Conservation (phyloP, 2,113 vertebrate genomes). For the Odocoileus virginianus region DNA sequence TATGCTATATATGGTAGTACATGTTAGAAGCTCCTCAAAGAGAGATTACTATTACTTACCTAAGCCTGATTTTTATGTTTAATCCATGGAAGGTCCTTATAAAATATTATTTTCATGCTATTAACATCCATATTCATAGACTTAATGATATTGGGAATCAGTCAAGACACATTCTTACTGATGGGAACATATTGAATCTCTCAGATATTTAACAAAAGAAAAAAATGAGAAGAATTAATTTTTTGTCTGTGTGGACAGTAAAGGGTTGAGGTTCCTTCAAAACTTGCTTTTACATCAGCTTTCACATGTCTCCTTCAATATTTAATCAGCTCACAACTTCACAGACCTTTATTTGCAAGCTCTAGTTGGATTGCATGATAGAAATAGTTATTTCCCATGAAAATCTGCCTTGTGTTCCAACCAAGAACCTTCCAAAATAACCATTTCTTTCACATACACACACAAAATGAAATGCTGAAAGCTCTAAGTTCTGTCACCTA, state of each 20-base stretch:
- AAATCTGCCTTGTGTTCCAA: background rate
- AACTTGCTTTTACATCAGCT: accelerated
- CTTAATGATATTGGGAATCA: background rate
- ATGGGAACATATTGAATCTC: background rate
- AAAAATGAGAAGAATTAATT: background rate
- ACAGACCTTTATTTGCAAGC: too few species aligned
- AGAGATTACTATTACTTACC: accelerated
- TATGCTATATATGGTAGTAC: background rate
- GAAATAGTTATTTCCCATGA: background rate
- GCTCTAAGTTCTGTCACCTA: background rate
- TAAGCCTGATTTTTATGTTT: background rate
- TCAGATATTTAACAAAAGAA: background rate
- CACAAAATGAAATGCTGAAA: background rate
- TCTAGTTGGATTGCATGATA: accelerated
- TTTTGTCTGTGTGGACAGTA: background rate
- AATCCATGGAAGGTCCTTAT: background rate
- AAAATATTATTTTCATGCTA: background rate
- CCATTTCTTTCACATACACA: background rate
- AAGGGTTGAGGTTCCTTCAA: background rate
- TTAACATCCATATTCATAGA: background rate
- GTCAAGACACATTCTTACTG: background rate
- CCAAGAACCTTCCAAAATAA: background rate
- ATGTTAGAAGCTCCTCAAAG: background rate
- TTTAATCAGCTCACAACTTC: background rate
- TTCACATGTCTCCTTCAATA: background rate